Base-by-base conservation (phyloP, 2,113 vertebrate genomes). In the Urocolius indicus region DNA sequence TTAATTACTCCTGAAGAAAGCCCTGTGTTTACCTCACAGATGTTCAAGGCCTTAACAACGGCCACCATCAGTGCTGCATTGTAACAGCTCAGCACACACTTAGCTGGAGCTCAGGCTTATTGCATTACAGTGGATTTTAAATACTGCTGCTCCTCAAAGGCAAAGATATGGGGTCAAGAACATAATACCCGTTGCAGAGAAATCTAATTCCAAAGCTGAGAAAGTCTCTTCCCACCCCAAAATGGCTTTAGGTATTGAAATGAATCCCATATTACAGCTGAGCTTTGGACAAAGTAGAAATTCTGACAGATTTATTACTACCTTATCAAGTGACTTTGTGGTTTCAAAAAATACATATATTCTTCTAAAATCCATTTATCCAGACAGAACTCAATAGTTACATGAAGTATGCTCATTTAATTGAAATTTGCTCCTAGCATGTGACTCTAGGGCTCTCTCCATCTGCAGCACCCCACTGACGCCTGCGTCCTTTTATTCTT, bases 321-420 rank as follows among this genome's bases (percentile, higher is more conserved):
- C 72, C 82, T 94, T 94, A 96, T 97, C 94, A 97, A 97, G 87
- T 82, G 90, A 95, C 86, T 96, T 96, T 90, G 68, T 88, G 94
- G 87, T 95, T 97, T 95, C 71, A 84, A 52, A 96, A 96, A 95
- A 95, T 85, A 94, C 52, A 93, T 72, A 95, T 87, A 96, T 98
- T 96, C 96, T 97, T 83, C 92, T 92, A 95, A 97, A 96, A 95
- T 80, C 93, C 95, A 96, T 95, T 97, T 97, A 97, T 97, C 94
- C 73, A 85, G 84, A 77, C 66, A 58, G 51, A 94, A 97, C 93
- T 97, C 94, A 93, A 81, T 86, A 87, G 69, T 68, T 94, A 67
- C 93, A 91, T 87, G 92, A 95, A 96, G 78, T 75, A 91, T 94
- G 82, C 94, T 97, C 79, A 72, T 96, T 95, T 97, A 96, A 96